Evolutionary conservation across 1,140 invertebrate species (phyloP), one percentile per base, ranked within the genome.

Genomic region (Argopecten irradians): DNA sequence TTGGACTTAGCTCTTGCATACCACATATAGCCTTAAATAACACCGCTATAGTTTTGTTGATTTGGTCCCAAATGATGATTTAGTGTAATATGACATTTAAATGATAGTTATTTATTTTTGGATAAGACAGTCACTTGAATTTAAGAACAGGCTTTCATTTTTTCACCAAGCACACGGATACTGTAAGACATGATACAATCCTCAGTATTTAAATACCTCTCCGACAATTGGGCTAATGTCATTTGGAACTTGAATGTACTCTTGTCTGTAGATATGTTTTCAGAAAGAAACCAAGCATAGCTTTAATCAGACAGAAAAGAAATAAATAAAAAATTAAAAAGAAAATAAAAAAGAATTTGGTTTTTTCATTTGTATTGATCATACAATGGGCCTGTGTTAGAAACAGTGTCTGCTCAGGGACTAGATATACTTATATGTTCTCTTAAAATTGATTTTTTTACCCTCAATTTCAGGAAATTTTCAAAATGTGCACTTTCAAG

Each of bases 401-500:
- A 71, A 71, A 71, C 55, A 28, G 55, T 71, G 22, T 71, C 55
- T 71, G 55, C 55, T 71, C 28, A 71, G 55, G 55, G 55, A 71
- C 55, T 71, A 16, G 55, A 71, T 71, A 71, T 71, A 71, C 55
- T 71, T 71, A 71, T 28, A 71, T 71, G 55, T 71, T 71, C 55
- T 28, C 55, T 28, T 71, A 71, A 71, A 71, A 71, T 71, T 71
- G 55, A 71, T 71, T 71, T 71, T 71, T 71, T 71, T 71, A 71
- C 55, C 16, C 28, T 28, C 55, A n/a, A 71, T 71, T 71, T 71
- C 55, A 71, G 55, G 55, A 71, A 28, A 71, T 71, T 71, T 71
- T 71, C 55, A 71, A 71, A 71, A 71, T 71, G 55, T 71, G 55
- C 55, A 71, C 55, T 71, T 71, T 46, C 43, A 46, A 46, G 43